Evolutionary conservation across 2,113 vertebrate genomes (phyloP).

Genomic region (Leucosticte australis): DNA sequence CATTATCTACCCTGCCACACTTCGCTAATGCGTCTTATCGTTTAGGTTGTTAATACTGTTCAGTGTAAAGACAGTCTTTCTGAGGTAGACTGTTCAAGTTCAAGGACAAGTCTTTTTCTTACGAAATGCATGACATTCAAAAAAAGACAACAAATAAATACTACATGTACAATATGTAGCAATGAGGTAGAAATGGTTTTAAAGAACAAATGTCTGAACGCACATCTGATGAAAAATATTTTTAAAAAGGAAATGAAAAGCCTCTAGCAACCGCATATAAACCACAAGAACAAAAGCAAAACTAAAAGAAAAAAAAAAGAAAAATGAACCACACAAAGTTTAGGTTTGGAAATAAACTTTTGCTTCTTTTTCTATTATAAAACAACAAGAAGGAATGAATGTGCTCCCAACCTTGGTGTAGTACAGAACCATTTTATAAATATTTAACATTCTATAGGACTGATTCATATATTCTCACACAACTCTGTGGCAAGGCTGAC

Average conservation of each 20-base stretch:
- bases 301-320: not conserved
- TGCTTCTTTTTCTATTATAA: constrained; percentile 72
- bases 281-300: constrained; percentile 59
- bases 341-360: constrained; percentile 75
- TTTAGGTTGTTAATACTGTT: constrained; percentile 87
- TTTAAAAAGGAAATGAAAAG: constrained; percentile 68
- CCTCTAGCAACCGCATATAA: constrained; percentile 74
- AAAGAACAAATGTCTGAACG: constrained; percentile 87
- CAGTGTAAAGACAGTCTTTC: constrained; percentile 96
- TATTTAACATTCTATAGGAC: constrained; percentile 84
- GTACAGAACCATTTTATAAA: constrained; percentile 81
- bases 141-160: constrained; percentile 97
- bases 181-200: constrained; percentile 99
- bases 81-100: constrained; percentile 97
- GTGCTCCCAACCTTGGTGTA: constrained; percentile 82
- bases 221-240: constrained; percentile 78
- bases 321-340: constrained; percentile 36
- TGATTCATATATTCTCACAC: constrained; percentile 84
- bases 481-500: constrained; percentile 82
- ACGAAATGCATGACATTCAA: constrained; percentile 98
- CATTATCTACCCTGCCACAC: constrained; percentile 83
- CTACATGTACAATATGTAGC: constrained; percentile 99
- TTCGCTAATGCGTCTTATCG: constrained; percentile 80
- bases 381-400: constrained; percentile 78
- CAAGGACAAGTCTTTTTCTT: constrained; percentile 87